A percentile compares a stretch with the other conserved stretches of the same genome.
These are phyloP conservation scores for Vidua macroura DNA, from an alignment of 2,113 vertebrate species.

Conservation along the genomic window DNA sequence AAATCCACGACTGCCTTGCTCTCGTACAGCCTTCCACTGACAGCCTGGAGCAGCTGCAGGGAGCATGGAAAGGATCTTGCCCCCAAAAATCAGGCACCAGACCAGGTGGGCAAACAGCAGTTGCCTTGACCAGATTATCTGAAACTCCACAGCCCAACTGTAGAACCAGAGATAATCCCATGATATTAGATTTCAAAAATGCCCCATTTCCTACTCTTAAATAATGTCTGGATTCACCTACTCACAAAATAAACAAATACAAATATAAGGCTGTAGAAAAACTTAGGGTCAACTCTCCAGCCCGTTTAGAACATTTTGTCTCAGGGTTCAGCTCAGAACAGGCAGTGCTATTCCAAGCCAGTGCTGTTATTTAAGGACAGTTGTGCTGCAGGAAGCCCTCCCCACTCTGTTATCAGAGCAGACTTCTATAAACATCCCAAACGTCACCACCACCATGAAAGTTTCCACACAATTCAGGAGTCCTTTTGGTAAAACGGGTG, in stretches of 20 bases:
- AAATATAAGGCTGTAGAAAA: neutral
- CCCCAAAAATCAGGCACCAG: neutral
- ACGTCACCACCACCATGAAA: neutral
- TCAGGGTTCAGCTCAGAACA: neutral
- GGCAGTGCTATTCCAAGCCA: neutral
- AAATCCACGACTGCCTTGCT: neutral
- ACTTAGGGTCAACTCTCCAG: neutral
- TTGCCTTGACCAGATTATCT: neutral
- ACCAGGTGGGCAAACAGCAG: neutral
- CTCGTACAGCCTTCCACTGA: neutral
- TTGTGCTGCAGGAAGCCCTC: neutral
- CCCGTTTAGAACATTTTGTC: neutral
- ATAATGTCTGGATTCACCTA: neutral
- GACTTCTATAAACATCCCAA: neutral
- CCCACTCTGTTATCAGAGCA: neutral
- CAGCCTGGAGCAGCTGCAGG: conserved; percentile 7
- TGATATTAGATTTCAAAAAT: neutral
- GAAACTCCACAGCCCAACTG: neutral
- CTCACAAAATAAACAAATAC: neutral
- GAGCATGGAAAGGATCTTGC: neutral
- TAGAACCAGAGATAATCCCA: neutral
- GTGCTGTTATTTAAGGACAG: neutral
- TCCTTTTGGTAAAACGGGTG: rapidly evolving
- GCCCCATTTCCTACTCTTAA: neutral
- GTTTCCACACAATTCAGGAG: neutral